These are phyloP conservation scores for Bombus waltoni DNA, from an alignment of 1,140 invertebrate genomes.

Conservation along the genomic window DNA sequence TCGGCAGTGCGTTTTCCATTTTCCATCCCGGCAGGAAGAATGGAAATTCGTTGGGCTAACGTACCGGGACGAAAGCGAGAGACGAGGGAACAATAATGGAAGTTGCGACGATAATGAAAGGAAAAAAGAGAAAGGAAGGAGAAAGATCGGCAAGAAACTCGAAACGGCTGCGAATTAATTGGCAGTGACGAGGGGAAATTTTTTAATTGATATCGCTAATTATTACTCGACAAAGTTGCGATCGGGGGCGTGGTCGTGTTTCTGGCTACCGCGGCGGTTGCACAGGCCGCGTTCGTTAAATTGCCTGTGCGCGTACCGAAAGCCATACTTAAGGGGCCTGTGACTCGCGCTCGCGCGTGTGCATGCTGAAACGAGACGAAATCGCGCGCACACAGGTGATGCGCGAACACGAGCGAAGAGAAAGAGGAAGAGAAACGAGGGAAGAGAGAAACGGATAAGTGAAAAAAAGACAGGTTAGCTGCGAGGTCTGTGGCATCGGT, in stretches of 20 bases:
- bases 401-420: too few species aligned
- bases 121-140: background rate
- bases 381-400: conserved; percentile 1
- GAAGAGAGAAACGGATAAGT: background rate
- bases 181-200: conserved; percentile 48
- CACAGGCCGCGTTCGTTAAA: conserved; percentile 10
- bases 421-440: too few species aligned
- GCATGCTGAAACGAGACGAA: conserved; percentile 6
- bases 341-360: background rate
- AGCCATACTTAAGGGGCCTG: conserved; percentile 31
- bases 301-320: conserved; percentile 27
- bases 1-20: background rate
- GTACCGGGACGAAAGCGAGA: too few species aligned
- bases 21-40: too few species aligned
- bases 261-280: conserved; percentile 30
- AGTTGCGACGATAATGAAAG: background rate
- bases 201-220: conserved; percentile 67
- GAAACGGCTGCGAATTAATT: conserved; percentile 46
- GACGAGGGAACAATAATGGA: background rate
- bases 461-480: conserved; percentile 22
- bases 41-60: background rate
- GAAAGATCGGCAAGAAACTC: background rate
- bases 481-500: background rate
- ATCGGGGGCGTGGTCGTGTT: conserved; percentile 37
- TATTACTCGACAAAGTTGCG: conserved; percentile 52